Percentiles rank a stretch among this genome's conserved stretches.
These are phyloP conservation scores for Epinotia nisella DNA, from an alignment of 2,888 invertebrate genomes.

Conservation along the genomic window DNA sequence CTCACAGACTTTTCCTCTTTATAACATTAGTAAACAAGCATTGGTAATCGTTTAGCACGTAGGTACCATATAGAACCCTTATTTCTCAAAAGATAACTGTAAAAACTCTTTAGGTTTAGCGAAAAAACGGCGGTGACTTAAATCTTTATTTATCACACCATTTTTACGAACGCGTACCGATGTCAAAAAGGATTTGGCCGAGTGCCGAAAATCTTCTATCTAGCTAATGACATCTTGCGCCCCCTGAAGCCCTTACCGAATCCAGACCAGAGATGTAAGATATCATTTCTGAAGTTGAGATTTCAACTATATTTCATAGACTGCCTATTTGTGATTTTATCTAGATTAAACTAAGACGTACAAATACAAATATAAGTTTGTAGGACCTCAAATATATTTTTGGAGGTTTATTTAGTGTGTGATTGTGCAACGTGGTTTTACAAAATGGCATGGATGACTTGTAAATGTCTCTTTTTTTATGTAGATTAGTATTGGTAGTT, in stretches of 20 bases:
- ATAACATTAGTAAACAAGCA: too few relatives aligned
- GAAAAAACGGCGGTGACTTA: background rate
- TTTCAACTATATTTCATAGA: background rate
- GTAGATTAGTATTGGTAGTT: too few relatives aligned
- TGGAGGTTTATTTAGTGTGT: too few relatives aligned
- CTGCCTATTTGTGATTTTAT: background rate
- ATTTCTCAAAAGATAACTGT: background rate
- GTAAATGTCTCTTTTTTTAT: too few relatives aligned
- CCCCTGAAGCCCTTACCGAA: background rate
- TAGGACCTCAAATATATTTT: too few relatives aligned
- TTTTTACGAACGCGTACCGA: constrained; percentile 17
- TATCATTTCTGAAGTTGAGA: background rate
- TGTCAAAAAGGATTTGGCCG: constrained; percentile 20
- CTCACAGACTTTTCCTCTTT: too few relatives aligned
- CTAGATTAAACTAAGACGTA: background rate
- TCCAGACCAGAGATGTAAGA: constrained; percentile 1
- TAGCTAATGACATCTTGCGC: background rate
- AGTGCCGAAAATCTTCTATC: constrained; percentile 3
- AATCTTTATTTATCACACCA: constrained; percentile 15
- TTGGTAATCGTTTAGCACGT: background rate
- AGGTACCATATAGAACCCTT: background rate
- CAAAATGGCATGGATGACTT: too few relatives aligned
- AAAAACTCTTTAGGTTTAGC: background rate
- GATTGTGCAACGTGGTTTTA: too few relatives aligned
- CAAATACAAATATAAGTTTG: background rate